Evolutionary conservation across 2,113 vertebrate species (phyloP), one percentile per base, ranked within the genome.

Genomic region (Leucopsar rothschildi): DNA sequence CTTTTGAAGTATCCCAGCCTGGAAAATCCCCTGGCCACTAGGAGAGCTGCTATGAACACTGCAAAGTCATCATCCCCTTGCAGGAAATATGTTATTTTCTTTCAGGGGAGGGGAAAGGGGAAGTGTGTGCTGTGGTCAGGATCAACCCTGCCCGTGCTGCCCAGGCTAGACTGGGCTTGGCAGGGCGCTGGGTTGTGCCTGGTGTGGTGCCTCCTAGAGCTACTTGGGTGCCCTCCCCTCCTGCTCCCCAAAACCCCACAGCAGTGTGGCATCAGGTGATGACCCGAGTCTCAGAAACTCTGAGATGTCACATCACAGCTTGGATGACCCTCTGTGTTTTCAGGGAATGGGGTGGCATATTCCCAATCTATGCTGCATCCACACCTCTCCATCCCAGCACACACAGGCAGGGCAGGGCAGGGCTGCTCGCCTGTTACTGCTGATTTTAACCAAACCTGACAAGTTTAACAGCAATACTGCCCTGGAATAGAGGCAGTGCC

Each of bases 61-160:
- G 64, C 70, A 70, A 88, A 92, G 52, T 80, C 72, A 82, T 68
- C 60, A 52, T 65, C 45, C 39, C 70, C 63, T 60, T 24, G 56
- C 88, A 94, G 87, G 78, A 96, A 94, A 91, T 85, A 47, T 2
- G 35, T 8, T 84, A 5, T 76, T 86, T 93, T 84, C 37, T 82
- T 90, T 83, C 64, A 22, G 40, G 88, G 63, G 76, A 85, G 35
- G 52, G 53, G 31, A 85, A 93, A 79, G 61, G 55, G 35, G 80
- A 94, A 94, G 52, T 8, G 11, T 56, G 68, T 35, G 55, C 59
- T 47, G 52, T 31, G 59, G 55, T 83, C 72, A 71, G 83, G 42
- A 82, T 97, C 92, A 97, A 95, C 85, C 61, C 82, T 88, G 72
- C 40, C 72, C 1, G 0, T 28, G 55, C 88, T 90, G 79, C 33